Evolutionary conservation across 2,113 vertebrate genomes (phyloP).

Genomic region (Aldabrachelys gigantea): DNA sequence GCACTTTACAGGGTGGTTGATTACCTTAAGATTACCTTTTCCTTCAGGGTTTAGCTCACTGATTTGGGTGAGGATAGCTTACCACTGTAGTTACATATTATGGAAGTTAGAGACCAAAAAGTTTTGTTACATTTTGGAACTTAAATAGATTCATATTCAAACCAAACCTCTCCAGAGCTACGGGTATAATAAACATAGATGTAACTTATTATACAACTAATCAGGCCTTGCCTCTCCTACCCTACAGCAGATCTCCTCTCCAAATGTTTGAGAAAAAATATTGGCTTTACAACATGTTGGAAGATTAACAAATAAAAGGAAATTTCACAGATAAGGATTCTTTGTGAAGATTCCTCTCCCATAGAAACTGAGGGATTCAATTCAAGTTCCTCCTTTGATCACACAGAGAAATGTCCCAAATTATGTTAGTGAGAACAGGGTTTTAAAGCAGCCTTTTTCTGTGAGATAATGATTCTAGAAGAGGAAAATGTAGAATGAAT

Average conservation of each 20-base stretch:
- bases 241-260: too few species aligned
- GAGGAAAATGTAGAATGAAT: too few species aligned
- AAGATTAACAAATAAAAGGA: too few species aligned
- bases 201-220: too few species aligned
- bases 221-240: too few species aligned
- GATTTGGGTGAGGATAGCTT: not conserved
- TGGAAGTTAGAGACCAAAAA: not conserved
- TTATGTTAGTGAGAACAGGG: too few species aligned
- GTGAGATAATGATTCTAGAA: too few species aligned
- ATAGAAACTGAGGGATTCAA: not conserved
- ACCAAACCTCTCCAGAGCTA: not conserved
- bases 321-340: too few species aligned
- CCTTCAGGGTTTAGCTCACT: not conserved
- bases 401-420: not conserved
- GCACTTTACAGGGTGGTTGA: not conserved
- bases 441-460: too few species aligned
- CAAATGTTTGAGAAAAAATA: too few species aligned
- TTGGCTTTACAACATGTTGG: too few species aligned
- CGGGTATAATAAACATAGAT: not conserved
- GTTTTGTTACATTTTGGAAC: not conserved
- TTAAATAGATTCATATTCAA: too few species aligned
- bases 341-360: not conserved
- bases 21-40: not conserved
- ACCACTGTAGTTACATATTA: not conserved
- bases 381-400: slow-evolving; percentile 27